Evolutionary conservation across 1,140 invertebrate species (phyloP).

Genomic region (Contarinia nasturtii): DNA sequence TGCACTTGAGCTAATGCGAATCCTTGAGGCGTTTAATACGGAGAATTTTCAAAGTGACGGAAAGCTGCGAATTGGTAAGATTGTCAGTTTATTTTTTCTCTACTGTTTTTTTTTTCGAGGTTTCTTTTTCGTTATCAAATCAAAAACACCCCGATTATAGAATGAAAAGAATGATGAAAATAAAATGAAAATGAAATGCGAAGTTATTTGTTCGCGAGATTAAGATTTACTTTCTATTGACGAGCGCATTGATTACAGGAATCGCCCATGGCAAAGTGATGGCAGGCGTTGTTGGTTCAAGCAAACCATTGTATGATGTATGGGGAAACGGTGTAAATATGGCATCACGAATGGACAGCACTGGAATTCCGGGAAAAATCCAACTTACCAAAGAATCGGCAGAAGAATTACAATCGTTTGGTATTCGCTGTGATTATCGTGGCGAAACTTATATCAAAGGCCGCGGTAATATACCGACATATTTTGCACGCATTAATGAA

Average conservation of each 20-base stretch:
- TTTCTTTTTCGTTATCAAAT: neutral
- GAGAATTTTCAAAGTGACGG: slow-evolving; percentile 25
- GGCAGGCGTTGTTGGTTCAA: slow-evolving; percentile 76
- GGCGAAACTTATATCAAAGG: slow-evolving; percentile 59
- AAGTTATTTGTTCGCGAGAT: no score
- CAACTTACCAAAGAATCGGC: slow-evolving; percentile 63
- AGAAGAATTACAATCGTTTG: slow-evolving; percentile 40
- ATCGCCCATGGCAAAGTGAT: slow-evolving; percentile 70
- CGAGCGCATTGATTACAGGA: slow-evolving; percentile 20
- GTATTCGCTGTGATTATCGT: slow-evolving; percentile 44
- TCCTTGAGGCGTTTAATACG: slow-evolving; percentile 16
- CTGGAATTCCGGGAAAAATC: slow-evolving; percentile 56
- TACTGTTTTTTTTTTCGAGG: slow-evolving; percentile 26
- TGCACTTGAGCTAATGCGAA: slow-evolving; percentile 20
- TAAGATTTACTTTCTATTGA: neutral
- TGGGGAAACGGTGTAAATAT: slow-evolving; percentile 93
- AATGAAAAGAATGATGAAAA: neutral
- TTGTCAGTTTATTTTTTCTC: slow-evolving; percentile 26
- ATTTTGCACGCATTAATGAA: slow-evolving; percentile 46
- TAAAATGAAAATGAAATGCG: neutral
- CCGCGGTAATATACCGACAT: slow-evolving; percentile 50
- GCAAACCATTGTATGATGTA: slow-evolving; percentile 67
- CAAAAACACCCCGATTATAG: no score
- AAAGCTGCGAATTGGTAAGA: slow-evolving; percentile 28
- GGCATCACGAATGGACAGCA: slow-evolving; percentile 81